Base-by-base conservation (phyloP, 2,797 vertebrate genomes). In the Percopsis omiscomaycus region DNA sequence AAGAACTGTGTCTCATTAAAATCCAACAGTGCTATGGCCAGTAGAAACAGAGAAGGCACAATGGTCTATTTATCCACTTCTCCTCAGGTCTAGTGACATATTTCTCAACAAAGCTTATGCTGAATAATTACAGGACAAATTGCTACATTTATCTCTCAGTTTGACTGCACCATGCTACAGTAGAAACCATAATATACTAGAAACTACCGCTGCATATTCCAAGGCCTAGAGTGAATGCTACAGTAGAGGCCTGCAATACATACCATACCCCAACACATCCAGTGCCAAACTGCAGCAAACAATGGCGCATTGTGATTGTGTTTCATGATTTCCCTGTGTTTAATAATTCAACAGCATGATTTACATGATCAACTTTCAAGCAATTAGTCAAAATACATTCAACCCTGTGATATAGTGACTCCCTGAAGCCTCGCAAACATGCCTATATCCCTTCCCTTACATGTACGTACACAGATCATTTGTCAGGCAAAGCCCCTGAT, bases 1-100 rank as follows among this genome's bases (percentile, higher is more conserved):
- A 15, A 14, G 12, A 27, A 44, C 51, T 66, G 61, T 75, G 78
- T 9, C 86, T 88, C 78, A 86, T 91, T 91, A 89, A 85, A 89
- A 84, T 64, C 79, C 71, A 80, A 55, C 79, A 60, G 74, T 66
- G 63, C 77, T 72, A 74, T 15, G 56, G 75, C 45, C 74, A 84
- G 78, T 55, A 73, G 76, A 75, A 79, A 80, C 82, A 78, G 75
- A 60, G 56, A 77, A 74, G 75, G 61, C 70, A 84, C 77, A 85
- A 78, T 77, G 76, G 73, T 80, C 85, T 78, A 84, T 86, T 89
- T 89, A 88, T 88, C 89, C 84, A 85, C 75, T 79, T 75, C 77
- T 79, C 79, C 85, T 88, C 72, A 75, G 80, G 79, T 75, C 77
- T 70, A 69, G 52, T 72, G 82, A 86, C 81, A 78, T 73, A 79